phyloP scores from a whole-genome alignment of 1,140 invertebrate genomes.

The Thaumatotibia leucotreta region DNA sequence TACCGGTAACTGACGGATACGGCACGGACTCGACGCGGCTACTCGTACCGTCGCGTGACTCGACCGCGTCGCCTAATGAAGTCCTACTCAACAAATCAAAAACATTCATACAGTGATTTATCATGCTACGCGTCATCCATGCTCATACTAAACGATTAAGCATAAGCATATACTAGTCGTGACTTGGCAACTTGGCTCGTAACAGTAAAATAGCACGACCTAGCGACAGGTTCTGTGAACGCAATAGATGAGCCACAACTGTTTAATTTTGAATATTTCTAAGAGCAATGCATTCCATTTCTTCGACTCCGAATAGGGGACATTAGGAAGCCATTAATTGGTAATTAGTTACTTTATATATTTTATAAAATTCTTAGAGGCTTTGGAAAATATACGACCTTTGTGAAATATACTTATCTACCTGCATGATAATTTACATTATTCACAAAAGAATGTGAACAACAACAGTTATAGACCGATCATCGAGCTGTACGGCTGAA shows the following conservation, averaged over 20 bases:
- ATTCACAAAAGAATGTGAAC: no score
- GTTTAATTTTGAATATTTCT: no score
- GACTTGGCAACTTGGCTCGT: conserved; percentile 1
- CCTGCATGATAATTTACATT: no score
- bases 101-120: conserved; percentile 29
- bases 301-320: neutral
- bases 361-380: no score
- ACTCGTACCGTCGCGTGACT: conserved; percentile 60
- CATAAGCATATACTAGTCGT: neutral
- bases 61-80: conserved; percentile 63
- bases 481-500: no score
- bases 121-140: conserved; percentile 1
- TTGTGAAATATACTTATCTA: no score
- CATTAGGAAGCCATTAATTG: neutral
- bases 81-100: conserved; percentile 63
- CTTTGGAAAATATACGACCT: no score
- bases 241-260: neutral
- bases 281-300: neutral
- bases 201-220: conserved; percentile 3
- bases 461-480: no score
- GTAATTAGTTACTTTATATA: no score
- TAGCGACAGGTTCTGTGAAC: conserved; percentile 2
- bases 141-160: neutral
- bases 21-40: conserved; percentile 21
- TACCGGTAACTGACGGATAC: conserved; percentile 31